A percentile compares a stretch with the other conserved stretches of the same genome.
phyloP scores from a whole-genome alignment of 2,113 vertebrate species.

The Takifugu flavidus region DNA sequence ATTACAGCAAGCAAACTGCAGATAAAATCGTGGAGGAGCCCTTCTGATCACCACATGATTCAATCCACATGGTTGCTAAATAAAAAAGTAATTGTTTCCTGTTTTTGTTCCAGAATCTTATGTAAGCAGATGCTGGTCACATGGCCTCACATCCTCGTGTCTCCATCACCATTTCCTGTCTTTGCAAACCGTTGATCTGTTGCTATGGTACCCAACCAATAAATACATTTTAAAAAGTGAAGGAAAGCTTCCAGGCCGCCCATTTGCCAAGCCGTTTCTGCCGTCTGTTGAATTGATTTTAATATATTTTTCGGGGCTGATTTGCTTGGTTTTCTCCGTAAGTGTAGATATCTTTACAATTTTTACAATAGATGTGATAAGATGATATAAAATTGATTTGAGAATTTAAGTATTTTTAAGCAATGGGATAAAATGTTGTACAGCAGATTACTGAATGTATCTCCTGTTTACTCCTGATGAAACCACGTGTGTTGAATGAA shows the following conservation, averaged over 20 bases:
- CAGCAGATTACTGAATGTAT: constrained; percentile 78
- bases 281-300: constrained; percentile 36
- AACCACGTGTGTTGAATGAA: constrained; percentile 55
- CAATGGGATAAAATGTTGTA: constrained; percentile 45
- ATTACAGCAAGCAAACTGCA: background rate
- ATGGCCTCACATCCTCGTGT: constrained; percentile 15
- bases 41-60: no score
- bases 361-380: constrained; percentile 45
- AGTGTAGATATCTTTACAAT: constrained; percentile 61
- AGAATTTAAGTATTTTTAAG: constrained; percentile 68
- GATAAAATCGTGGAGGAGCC: background rate
- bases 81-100: background rate
- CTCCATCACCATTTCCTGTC: constrained; percentile 26
- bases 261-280: constrained; percentile 56
- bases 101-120: constrained; percentile 59
- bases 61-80: background rate
- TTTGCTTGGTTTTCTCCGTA: constrained; percentile 38
- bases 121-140: constrained; percentile 38
- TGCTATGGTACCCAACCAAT: constrained; percentile 43
- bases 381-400: constrained; percentile 26
- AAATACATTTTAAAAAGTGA: constrained; percentile 39
- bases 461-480: constrained; percentile 65
- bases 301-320: constrained; percentile 42
- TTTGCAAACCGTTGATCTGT: constrained; percentile 52
- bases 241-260: constrained; percentile 43